Evolutionary conservation across 2,888 invertebrate species (phyloP).

Genomic region (Calameuta idolon): DNA sequence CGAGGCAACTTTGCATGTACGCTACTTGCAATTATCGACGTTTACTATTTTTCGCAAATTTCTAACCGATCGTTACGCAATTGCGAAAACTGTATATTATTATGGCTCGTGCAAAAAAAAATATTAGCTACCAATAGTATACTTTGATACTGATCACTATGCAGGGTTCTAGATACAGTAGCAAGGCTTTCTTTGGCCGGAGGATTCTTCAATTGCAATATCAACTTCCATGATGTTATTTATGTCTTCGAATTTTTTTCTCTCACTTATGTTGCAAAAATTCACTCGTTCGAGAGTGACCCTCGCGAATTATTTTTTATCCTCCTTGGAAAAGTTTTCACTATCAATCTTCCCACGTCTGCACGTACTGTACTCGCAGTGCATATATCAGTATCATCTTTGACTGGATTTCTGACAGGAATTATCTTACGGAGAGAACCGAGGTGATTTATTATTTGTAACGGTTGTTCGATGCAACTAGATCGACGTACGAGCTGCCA

Average conservation of each 20-base stretch:
- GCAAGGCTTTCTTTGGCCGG: background rate
- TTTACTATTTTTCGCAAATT: background rate
- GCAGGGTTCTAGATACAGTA: background rate
- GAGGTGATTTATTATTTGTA: background rate
- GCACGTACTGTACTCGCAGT: background rate
- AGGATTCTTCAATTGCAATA: background rate
- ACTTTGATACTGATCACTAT: background rate
- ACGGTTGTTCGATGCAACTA: background rate
- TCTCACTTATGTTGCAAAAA: background rate
- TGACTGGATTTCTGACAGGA: background rate
- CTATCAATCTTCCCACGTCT: background rate
- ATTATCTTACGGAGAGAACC: background rate
- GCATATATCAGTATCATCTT: conserved; percentile 1
- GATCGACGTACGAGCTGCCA: background rate
- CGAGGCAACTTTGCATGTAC: background rate
- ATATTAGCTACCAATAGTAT: background rate
- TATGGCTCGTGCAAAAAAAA: background rate
- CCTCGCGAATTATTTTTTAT: background rate
- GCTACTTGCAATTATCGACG: background rate
- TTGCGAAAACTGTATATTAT: background rate
- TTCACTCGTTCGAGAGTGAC: background rate
- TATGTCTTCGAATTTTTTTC: background rate
- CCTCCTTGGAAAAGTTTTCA: background rate
- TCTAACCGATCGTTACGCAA: background rate
- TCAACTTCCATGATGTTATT: background rate